Conservation (phyloP, 2,888 invertebrate genomes). For the Microctonus hyperodae region DNA sequence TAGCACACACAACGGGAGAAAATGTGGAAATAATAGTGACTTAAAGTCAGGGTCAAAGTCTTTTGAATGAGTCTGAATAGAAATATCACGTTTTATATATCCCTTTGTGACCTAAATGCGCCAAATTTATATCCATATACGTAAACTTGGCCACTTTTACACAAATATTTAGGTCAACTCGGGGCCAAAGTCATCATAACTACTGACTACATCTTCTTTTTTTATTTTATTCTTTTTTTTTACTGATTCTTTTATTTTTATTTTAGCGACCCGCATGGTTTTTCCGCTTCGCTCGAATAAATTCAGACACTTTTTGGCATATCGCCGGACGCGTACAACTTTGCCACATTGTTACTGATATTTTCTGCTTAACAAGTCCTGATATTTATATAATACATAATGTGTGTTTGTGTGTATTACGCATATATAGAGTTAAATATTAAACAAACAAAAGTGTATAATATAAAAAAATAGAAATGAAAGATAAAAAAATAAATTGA, state of each 20-base stretch:
- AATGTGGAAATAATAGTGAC: not conserved
- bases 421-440: not conserved
- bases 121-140: not conserved
- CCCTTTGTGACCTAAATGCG: conserved; percentile 1
- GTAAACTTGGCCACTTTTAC: not conserved
- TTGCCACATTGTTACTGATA: conserved; percentile 3
- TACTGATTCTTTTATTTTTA: conserved; percentile 2
- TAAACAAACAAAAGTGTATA: not conserved
- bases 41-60: not conserved
- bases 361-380: not conserved
- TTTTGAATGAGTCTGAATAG: not conserved
- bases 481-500: not conserved
- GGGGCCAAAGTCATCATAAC: conserved; percentile 28
- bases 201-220: conserved; percentile 22
- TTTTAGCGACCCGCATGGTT: not conserved
- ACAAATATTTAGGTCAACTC: conserved; percentile 35
- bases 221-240: conserved; percentile 20
- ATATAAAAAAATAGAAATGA: not conserved
- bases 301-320: conserved; percentile 3
- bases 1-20: not conserved
- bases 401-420: not conserved
- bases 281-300: conserved; percentile 12
- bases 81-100: not conserved
- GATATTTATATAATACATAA: too few species aligned
- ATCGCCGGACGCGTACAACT: conserved; percentile 1